Evolutionary conservation across 2,113 vertebrate species (phyloP).

Genomic region (Montifringilla adamsi): DNA sequence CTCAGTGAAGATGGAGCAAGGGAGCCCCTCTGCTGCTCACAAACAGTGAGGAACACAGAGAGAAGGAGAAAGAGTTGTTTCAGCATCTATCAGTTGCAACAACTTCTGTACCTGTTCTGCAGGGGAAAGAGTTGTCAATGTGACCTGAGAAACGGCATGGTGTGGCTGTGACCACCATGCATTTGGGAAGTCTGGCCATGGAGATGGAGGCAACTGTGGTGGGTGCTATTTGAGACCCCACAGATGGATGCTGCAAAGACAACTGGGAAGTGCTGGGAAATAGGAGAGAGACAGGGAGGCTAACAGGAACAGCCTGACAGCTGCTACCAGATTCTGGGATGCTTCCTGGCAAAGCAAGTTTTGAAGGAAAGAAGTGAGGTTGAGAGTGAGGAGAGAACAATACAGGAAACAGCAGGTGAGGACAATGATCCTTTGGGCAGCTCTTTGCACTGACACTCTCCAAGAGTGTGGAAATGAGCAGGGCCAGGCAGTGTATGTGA

Average conservation of each 20-base stretch:
- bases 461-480: neutral
- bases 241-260: neutral
- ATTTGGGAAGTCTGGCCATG: neutral
- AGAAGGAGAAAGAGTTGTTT: neutral
- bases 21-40: neutral
- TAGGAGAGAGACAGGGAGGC: neutral
- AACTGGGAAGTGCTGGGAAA: neutral
- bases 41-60: neutral
- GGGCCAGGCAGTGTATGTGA: neutral
- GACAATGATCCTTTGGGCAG: neutral
- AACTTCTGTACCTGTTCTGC: neutral
- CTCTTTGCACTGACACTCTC: neutral
- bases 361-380: neutral
- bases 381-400: neutral
- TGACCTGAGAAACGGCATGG: neutral
- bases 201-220: neutral
- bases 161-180: neutral
- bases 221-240: neutral
- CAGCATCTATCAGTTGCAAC: neutral
- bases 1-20: neutral
- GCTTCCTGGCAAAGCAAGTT: neutral
- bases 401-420: neutral
- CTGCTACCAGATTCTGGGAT: neutral
- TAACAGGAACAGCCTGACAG: neutral
- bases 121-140: neutral